Evolutionary conservation across 2,113 vertebrate genomes (phyloP).

Genomic region (Lampris incognitus): DNA sequence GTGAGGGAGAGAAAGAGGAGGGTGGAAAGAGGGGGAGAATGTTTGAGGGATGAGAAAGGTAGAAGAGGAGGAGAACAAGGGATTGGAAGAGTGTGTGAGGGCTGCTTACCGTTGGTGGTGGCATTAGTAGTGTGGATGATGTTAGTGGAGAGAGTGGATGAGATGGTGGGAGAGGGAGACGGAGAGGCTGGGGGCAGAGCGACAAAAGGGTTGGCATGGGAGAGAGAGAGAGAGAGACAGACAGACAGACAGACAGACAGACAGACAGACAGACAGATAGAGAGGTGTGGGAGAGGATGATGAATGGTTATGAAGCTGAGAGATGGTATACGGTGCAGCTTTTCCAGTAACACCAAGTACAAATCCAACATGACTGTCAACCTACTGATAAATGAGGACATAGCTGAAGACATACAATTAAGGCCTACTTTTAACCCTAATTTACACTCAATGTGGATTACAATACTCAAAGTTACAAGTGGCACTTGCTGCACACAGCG

Average conservation of each 20-base stretch:
- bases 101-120: constrained; percentile 81
- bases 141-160: constrained; percentile 87
- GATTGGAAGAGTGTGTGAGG: constrained; percentile 6
- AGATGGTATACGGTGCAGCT: neutral
- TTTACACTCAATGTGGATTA: too few species aligned
- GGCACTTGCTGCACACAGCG: too few species aligned
- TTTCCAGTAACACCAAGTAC: too few species aligned
- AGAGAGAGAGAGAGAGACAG: neutral
- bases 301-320: neutral
- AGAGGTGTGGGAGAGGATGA: neutral
- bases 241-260: too few species aligned
- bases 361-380: too few species aligned
- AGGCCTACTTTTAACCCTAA: too few species aligned
- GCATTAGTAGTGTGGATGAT: constrained; percentile 87
- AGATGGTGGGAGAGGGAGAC: constrained; percentile 56
- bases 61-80: neutral
- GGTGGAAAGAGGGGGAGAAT: neutral
- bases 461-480: too few species aligned
- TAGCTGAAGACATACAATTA: too few species aligned
- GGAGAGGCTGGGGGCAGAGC: constrained; percentile 49
- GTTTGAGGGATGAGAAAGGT: neutral
- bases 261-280: too few species aligned
- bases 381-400: too few species aligned
- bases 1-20: too few species aligned
- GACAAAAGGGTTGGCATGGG: constrained; percentile 33